phyloP scores from a whole-genome alignment of 2,797 vertebrate species.

The Gymnodraco acuticeps region DNA sequence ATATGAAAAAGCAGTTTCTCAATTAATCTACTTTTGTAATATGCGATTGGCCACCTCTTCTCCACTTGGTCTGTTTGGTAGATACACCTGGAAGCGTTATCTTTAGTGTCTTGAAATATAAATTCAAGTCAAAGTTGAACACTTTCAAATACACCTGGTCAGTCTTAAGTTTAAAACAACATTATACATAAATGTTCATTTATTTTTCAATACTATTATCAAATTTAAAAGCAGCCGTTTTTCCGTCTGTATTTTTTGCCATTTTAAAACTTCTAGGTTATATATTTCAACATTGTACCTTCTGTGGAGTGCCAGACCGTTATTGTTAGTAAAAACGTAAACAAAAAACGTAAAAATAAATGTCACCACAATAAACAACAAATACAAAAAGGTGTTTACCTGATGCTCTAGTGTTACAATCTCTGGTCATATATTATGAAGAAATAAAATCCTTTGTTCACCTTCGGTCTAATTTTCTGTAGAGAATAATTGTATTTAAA shows the following conservation, averaged over 20 bases:
- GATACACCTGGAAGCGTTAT: neutral
- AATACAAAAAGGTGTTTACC: constrained; percentile 25
- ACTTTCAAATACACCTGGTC: neutral
- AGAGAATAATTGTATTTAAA: neutral
- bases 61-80: neutral
- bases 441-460: neutral
- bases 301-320: constrained; percentile 71
- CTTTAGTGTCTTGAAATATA: neutral
- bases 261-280: neutral
- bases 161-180: neutral
- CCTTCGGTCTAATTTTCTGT: neutral
- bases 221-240: neutral
- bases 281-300: neutral
- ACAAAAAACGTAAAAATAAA: constrained; percentile 43
- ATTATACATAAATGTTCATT: neutral
- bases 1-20: neutral
- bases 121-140: too few relatives aligned
- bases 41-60: neutral
- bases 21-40: neutral
- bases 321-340: constrained; percentile 76
- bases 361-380: constrained; percentile 34
- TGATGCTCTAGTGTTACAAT: neutral
- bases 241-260: neutral
- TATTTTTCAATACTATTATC: neutral
- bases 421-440: neutral